Base-by-base conservation (phyloP, 2,797 vertebrate species). In the Sebastes minor region DNA sequence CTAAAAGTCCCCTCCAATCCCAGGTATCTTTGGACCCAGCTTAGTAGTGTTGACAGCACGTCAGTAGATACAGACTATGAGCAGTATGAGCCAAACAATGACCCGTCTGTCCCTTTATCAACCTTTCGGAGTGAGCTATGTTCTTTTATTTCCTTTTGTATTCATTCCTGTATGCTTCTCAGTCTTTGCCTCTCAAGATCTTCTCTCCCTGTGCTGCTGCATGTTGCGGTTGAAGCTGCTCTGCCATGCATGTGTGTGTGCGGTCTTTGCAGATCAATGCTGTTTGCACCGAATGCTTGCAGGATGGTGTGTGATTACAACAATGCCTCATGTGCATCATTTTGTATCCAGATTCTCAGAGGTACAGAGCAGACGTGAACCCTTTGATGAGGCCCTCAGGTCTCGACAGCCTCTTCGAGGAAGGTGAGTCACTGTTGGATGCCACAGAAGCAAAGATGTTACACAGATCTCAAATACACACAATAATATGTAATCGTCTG, bases 31-130 rank as follows among this genome's bases (percentile, higher is more conserved):
- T 89, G 92, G 94, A 91, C 79, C 49, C 94, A 94, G 80, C 74
- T 84, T 75, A 95, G 90, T 88, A 92, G 90, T 62, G 66, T 72
- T 81, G 93, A 94, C 87, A 92, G 92, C 82, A 74, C 83, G 2
- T 93, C 94, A 68, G 88, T 91, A 82, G 92, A 95, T 81, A 89
- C 94, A 78, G 94, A 96, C 81, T 93, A 91, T 86, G 95, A 95
- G 81, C 88, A 85, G 73, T 89, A 62, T 79, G 92, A 92, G 25
- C 63, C 81, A 11, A 81, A 71, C 73, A 77, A 30, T 74, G 88
- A 92, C 13, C 35, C 88, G 1, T 74, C 85, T 82, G 74, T 78
- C 72, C 28, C 80, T 78, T 80, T 96, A 38, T 93, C 94, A 18
- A 96, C 95, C 60, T 96, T 95, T 86, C 87, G 75, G 56, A 96